phyloP scores from a whole-genome alignment of 2,113 vertebrate species.

The Mionectes macconnelli region DNA sequence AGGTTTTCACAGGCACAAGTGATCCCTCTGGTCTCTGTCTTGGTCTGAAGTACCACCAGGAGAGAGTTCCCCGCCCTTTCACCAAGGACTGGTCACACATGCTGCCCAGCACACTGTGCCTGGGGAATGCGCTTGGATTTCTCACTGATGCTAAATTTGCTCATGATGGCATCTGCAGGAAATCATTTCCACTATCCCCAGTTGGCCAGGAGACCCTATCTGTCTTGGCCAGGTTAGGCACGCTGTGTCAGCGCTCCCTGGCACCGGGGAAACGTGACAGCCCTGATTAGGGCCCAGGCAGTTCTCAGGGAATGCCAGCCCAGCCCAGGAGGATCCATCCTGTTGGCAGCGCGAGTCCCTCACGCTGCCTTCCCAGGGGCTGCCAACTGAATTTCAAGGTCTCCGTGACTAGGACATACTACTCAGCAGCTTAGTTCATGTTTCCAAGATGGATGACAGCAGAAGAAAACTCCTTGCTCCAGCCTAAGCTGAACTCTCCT shows the following conservation, averaged over 20 bases:
- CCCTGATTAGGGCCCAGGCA: neutral
- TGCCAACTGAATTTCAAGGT: neutral
- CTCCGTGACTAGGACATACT: neutral
- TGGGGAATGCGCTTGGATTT: slow-evolving; percentile 9
- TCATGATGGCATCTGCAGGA: slow-evolving; percentile 28
- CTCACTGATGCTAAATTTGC: slow-evolving; percentile 47
- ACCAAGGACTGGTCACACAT: rapidly evolving
- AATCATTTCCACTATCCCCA: slow-evolving; percentile 29
- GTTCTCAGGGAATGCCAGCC: neutral
- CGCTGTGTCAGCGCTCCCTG: neutral
- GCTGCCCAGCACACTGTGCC: neutral
- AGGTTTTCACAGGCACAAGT: neutral
- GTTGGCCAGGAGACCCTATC: neutral
- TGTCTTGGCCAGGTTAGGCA: slow-evolving; percentile 30
- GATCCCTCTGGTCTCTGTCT: neutral
- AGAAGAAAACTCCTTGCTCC: neutral
- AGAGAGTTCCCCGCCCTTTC: neutral
- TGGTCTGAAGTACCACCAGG: neutral
- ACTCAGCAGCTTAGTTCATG: neutral
- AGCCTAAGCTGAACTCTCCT: neutral
- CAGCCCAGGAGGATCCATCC: neutral
- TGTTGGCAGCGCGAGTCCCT: rapidly evolving
- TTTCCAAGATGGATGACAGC: neutral
- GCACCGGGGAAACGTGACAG: slow-evolving; percentile 6
- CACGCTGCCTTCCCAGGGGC: neutral